phyloP scores from a whole-genome alignment of 2,888 invertebrate genomes.

The Limnephilus lunatus region DNA sequence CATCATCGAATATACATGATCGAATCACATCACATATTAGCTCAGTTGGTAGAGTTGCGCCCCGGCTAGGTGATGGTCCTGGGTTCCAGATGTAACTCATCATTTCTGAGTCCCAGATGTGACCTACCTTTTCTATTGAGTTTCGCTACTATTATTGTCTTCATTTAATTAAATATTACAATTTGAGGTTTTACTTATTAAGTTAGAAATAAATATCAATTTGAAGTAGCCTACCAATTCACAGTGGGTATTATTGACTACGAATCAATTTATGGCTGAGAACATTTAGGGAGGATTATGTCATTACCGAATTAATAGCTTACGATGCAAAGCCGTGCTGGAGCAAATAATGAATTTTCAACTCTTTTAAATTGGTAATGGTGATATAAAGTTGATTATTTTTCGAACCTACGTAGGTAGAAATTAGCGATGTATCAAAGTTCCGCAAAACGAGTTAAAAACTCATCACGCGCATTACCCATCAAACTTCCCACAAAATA shows the following conservation, averaged over 20 bases:
- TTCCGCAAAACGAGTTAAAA: background rate
- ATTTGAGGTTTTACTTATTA: too few species aligned
- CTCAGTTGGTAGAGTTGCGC: too few species aligned
- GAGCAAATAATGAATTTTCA: too few species aligned
- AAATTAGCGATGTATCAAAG: background rate
- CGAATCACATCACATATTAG: too few species aligned
- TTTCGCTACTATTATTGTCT: too few species aligned
- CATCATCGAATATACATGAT: too few species aligned
- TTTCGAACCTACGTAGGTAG: background rate
- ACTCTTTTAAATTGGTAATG: background rate
- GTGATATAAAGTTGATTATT: background rate
- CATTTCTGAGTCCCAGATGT: too few species aligned
- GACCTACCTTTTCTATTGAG: too few species aligned
- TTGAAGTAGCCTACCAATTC: background rate
- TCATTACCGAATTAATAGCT: background rate
- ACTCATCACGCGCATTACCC: background rate
- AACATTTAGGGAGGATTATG: background rate
- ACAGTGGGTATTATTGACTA: background rate
- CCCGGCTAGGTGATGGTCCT: too few species aligned
- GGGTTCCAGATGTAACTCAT: too few species aligned
- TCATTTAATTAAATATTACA: too few species aligned
- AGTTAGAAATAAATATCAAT: too few species aligned
- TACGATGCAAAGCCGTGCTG: background rate
- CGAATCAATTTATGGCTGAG: background rate
- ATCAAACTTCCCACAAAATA: background rate